Percentiles rank a stretch among this genome's conserved stretches.
Evolutionary conservation across 2,888 invertebrate genomes (phyloP).

Genomic region (Ophion obscuratus): DNA sequence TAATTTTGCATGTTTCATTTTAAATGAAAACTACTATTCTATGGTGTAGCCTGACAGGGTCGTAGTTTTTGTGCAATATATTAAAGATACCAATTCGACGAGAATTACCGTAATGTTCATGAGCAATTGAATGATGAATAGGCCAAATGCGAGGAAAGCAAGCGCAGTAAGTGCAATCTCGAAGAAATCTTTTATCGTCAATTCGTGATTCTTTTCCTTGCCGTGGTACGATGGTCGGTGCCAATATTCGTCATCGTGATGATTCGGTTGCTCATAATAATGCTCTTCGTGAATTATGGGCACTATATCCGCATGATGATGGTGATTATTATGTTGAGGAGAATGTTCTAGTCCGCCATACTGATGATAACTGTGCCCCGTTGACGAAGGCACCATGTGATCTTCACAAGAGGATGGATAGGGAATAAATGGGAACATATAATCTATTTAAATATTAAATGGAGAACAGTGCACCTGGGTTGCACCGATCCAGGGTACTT

Average conservation of each 20-base stretch:
- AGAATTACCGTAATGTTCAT: slow-evolving; percentile 89
- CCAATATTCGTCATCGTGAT: slow-evolving; percentile 76
- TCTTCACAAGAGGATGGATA: not conserved
- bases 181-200: slow-evolving; percentile 90
- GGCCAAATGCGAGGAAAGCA: slow-evolving; percentile 92
- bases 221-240: slow-evolving; percentile 78
- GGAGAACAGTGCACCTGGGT: not conserved
- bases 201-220: slow-evolving; percentile 86
- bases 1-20: no score
- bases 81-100: not conserved
- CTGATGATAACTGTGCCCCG: slow-evolving; percentile 75
- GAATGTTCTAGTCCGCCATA: slow-evolving; percentile 67
- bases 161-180: slow-evolving; percentile 93
- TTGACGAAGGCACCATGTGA: slow-evolving; percentile 69
- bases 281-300: slow-evolving; percentile 80
- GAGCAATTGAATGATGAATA: slow-evolving; percentile 91
- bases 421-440: not conserved
- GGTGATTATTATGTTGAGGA: slow-evolving; percentile 70
- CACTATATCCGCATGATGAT: slow-evolving; percentile 67
- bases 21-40: no score
- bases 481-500: no score
- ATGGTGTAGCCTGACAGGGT: no score
- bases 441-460: not conserved
- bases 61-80: not conserved
- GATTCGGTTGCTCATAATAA: slow-evolving; percentile 70